These are phyloP conservation scores for Prinia subflava DNA, from an alignment of 2,113 vertebrate species.

Conservation along the genomic window DNA sequence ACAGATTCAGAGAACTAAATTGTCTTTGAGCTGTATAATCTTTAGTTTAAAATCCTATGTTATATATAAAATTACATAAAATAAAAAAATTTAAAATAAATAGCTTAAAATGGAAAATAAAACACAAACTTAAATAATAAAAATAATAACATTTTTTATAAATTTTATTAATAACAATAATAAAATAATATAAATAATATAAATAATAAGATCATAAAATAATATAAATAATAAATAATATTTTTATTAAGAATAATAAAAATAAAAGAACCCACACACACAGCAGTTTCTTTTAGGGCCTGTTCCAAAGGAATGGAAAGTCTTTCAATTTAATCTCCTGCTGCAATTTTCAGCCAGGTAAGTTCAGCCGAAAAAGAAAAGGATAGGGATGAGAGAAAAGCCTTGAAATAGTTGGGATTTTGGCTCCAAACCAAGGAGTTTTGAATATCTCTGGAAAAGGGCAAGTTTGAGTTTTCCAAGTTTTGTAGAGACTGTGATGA, in stretches of 20 bases:
- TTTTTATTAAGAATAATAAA: neutral
- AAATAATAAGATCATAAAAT: no score
- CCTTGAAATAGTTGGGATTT: neutral
- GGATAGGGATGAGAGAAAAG: neutral
- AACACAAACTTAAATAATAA: no score
- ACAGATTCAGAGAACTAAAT: neutral
- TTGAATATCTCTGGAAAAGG: neutral
- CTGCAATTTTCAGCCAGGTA: neutral
- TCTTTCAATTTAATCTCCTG: neutral
- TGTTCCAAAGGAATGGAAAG: neutral
- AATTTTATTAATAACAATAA: no score
- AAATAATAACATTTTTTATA: no score
- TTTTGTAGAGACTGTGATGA: neutral
- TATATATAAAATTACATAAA: rapidly evolving
- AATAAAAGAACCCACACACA: neutral
- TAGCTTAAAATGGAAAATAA: neutral
- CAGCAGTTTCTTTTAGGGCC: neutral
- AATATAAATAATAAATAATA: neutral
- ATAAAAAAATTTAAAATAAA: no score
- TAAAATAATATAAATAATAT: no score
- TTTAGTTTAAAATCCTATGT: neutral
- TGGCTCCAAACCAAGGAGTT: neutral
- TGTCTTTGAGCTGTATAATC: neutral
- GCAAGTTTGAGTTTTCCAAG: neutral
- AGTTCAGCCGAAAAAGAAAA: neutral